Percentiles rank a stretch among this genome's conserved stretches.
phyloP scores from a whole-genome alignment of 1,140 invertebrate species.

The Dendroctonus ponderosae region DNA sequence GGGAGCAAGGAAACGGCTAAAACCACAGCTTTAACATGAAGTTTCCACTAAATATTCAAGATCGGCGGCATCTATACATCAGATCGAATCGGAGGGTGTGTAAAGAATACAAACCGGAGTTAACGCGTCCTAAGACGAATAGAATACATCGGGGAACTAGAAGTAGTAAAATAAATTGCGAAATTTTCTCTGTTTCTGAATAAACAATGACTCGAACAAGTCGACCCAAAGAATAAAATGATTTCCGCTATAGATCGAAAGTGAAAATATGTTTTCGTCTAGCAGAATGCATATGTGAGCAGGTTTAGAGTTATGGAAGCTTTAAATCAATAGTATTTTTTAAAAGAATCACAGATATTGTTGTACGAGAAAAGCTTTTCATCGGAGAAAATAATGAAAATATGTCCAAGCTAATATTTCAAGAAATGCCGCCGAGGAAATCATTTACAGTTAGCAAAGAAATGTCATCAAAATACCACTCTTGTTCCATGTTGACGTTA shows the following conservation, averaged over 20 bases:
- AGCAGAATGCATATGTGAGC: neutral
- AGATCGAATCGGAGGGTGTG: slow-evolving; percentile 31
- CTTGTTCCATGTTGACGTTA: too few relatives aligned
- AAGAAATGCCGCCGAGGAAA: too few relatives aligned
- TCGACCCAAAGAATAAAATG: slow-evolving; percentile 14
- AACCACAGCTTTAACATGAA: slow-evolving; percentile 37
- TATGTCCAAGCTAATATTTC: neutral
- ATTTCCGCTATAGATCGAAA: slow-evolving; percentile 9
- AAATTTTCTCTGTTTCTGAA: slow-evolving; percentile 30
- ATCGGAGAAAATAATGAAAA: neutral
- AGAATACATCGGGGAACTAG: slow-evolving; percentile 33
- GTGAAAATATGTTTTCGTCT: neutral
- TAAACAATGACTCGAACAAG: slow-evolving; percentile 29
- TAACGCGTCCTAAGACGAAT: slow-evolving; percentile 29
- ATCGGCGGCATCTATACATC: slow-evolving; percentile 36
- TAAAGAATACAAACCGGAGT: slow-evolving; percentile 34
- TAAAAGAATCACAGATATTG: neutral
- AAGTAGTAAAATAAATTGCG: slow-evolving; percentile 34
- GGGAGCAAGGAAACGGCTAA: slow-evolving; percentile 32
- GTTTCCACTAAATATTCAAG: slow-evolving; percentile 38
- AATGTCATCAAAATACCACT: too few relatives aligned
- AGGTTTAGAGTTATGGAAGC: neutral
- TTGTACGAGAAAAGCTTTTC: neutral
- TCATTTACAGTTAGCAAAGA: too few relatives aligned
- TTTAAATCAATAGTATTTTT: slow-evolving; percentile 2